phyloP scores from a whole-genome alignment of 2,797 vertebrate species.

The Arrhamphus sclerolepis region DNA sequence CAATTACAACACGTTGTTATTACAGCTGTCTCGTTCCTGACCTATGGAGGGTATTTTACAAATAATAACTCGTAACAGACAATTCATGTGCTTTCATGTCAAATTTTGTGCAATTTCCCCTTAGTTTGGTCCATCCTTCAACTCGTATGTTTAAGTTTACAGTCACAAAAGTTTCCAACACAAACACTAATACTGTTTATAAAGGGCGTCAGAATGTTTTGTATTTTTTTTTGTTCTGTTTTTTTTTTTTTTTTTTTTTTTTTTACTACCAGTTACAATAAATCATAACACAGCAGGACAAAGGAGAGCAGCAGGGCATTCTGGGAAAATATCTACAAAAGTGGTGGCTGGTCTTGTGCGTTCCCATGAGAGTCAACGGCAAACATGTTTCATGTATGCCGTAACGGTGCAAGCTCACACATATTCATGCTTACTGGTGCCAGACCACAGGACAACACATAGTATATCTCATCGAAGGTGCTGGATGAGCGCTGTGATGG shows the following conservation, averaged over 20 bases:
- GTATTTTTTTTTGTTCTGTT: too few species aligned
- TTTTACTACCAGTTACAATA: constrained; percentile 39
- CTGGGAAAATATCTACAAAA: constrained; percentile 68
- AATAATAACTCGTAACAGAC: constrained; percentile 23
- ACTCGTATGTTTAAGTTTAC: constrained; percentile 9
- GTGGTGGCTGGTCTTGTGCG: constrained; percentile 7
- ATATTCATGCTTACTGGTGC: constrained; percentile 40
- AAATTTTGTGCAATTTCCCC: constrained; percentile 35
- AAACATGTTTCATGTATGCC: constrained; percentile 9
- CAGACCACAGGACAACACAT: constrained; percentile 28
- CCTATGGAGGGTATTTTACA: constrained; percentile 9
- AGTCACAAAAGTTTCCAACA: constrained; percentile 55
- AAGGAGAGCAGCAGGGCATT: constrained; percentile 48
- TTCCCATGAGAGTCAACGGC: constrained; percentile 11
- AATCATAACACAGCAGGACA: constrained; percentile 53
- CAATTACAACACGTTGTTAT: not conserved
- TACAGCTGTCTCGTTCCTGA: constrained; percentile 1
- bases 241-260: too few species aligned
- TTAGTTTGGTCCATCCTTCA: constrained; percentile 23
- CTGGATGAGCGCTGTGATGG: constrained; percentile 35
- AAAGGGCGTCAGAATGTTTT: constrained; percentile 35
- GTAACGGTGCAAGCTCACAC: constrained; percentile 15
- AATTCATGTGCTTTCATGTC: constrained; percentile 4
- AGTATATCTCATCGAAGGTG: constrained; percentile 18
- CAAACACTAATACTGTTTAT: constrained; percentile 57